Conservation (phyloP, 1,140 invertebrate genomes). For the Steinernema khuongi region DNA sequence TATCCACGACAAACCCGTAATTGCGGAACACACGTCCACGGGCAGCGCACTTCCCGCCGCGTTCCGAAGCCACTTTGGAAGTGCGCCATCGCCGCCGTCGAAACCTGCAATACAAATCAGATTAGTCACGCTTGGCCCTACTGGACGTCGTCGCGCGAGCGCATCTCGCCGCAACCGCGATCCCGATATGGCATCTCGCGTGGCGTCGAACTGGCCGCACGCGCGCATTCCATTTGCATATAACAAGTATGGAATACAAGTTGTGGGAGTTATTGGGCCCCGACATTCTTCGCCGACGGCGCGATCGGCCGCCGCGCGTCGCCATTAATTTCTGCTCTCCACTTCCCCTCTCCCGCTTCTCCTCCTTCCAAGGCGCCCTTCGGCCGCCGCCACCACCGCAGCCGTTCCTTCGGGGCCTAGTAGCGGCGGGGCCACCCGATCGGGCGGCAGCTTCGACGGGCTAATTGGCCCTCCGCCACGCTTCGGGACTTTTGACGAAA, state of each 20-base stretch:
- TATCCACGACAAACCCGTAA: neutral
- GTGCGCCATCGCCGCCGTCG: neutral
- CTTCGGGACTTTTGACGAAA: neutral
- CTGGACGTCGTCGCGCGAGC: neutral
- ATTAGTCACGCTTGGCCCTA: conserved; percentile 14
- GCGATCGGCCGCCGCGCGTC: neutral
- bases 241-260: conserved; percentile 15
- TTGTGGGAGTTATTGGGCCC: neutral
- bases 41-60: neutral
- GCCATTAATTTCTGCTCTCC: conserved; percentile 16
- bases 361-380: neutral
- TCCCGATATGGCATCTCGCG: too few relatives aligned
- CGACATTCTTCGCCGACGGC: conserved; percentile 6
- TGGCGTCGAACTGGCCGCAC: too few relatives aligned
- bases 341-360: neutral
- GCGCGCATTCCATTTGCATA: conserved; percentile 7
- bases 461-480: conserved; percentile 10
- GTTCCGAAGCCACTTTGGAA: neutral
- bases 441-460: neutral
- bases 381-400: neutral
- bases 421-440: neutral
- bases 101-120: conserved; percentile 13
- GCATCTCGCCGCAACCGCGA: too few relatives aligned
- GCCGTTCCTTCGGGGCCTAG: neutral
- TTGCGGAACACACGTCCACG: too few relatives aligned